These are phyloP conservation scores for Smutsia gigantea DNA, from an alignment of 2,797 vertebrate species.

Conservation along the genomic window DNA sequence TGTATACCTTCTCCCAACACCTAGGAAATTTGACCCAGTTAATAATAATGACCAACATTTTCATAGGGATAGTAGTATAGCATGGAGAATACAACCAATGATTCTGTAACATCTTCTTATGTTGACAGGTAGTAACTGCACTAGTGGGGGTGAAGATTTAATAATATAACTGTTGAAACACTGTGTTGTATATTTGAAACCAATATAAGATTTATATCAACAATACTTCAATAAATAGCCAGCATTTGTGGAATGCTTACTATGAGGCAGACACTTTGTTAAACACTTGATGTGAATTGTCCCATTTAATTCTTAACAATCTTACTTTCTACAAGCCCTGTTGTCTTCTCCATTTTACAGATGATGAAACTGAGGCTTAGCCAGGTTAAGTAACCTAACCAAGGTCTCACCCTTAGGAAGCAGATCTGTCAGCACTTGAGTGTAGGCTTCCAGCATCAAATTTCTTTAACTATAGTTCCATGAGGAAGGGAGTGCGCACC, in stretches of 20 bases:
- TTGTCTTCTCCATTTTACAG: conserved; percentile 57
- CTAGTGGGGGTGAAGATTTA: too few relatives aligned
- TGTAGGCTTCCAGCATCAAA: background rate
- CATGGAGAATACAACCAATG: too few relatives aligned
- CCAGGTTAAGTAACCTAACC: background rate
- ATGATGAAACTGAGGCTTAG: conserved; percentile 38
- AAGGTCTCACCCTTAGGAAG: background rate
- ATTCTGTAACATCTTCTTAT: too few relatives aligned
- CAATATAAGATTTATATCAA: too few relatives aligned
- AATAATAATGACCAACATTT: background rate
- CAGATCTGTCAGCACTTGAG: background rate
- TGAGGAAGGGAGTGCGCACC: background rate
- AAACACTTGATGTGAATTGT: background rate
- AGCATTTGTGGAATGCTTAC: background rate
- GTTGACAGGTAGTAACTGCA: too few relatives aligned
- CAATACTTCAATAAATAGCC: background rate
- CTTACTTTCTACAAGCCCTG: conserved; percentile 23
- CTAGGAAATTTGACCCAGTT: background rate
- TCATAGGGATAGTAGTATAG: too few relatives aligned
- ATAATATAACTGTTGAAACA: too few relatives aligned
- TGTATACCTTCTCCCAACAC: background rate
- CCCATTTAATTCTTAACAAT: conserved; percentile 18
- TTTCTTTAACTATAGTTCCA: background rate
- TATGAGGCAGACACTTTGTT: background rate
- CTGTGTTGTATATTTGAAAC: too few relatives aligned